Base-by-base conservation (phyloP, 2,797 vertebrate genomes). In the Telmatherina bonti region DNA sequence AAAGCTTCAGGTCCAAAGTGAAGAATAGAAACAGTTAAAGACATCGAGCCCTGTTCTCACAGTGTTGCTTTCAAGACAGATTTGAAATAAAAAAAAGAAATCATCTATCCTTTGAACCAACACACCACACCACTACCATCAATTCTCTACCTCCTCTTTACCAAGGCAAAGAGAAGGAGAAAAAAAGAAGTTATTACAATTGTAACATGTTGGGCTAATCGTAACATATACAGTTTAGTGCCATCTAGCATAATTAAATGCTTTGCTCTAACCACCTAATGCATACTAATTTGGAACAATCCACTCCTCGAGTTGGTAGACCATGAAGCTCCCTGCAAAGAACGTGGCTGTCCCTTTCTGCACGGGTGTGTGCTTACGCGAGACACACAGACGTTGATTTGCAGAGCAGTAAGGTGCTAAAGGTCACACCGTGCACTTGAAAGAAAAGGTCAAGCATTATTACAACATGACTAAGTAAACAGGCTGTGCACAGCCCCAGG, bases 361-460 rank as follows among this genome's bases (percentile, higher is more conserved):
- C 60, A 35, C 66, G 70, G 51, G 27, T 47, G 62, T 45, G 67
- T 72, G 57, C 24, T 67, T 64, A n/a, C 24, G 52, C 10, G 13
- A 35, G 22, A 69, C 30, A 66, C 53, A 66, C 70, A 73, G 29
- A 18, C 69, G 66, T 36, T 49, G 85, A 81, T 82, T 76, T 82
- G 77, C 74, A 81, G 53, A 69, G 75, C 55, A 80, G 81, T 79
- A 79, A 89, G 76, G 87, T 90, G 90, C 79, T 89, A 93, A 94
- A 95, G 93, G 93, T 91, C 91, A 85, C 66, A 81, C 83, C 56
- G 70, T 70, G 85, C 88, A 93, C 88, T 91, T 87, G 86, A 94
- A 93, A 85, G 89, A 91, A 93, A 93, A 94, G 93, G 93, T 93
- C 93, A 92, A 92, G 93, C 91, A 93, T 94, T 93, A 93, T 94